Base-by-base conservation (phyloP, 2,888 invertebrate species). In the Eupithecia insigniata region DNA sequence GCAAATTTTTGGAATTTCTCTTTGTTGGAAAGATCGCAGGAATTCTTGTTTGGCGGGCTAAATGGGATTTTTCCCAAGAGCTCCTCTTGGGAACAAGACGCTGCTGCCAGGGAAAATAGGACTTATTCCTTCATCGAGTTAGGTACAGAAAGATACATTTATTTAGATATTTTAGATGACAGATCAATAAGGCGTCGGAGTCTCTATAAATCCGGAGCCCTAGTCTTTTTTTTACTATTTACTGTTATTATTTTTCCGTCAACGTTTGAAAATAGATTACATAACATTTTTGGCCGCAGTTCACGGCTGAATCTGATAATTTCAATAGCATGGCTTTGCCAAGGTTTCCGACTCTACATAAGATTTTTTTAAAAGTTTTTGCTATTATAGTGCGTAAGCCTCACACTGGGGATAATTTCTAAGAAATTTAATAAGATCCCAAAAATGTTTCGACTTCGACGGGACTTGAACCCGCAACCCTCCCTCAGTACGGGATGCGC, bases 1-100 rank as follows among this genome's bases (percentile, higher is more conserved):
- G n/a, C 18, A 4, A n/a, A 62, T 62, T 62, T 62, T 18, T 62
- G 32, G 61, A 62, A 62, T 32, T 34, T 34, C 18, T 32, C 30
- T 62, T 62, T 4, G 61, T n/a, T 60, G 60, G 60, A 60, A 14
- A 60, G 14, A 7, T 30, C 30, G 30, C 16, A 60, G 2, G 18
- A 60, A 16, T 26, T 55, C 55, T 26, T 26, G 10, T 51, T 51
- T 2, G 22, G 0, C 10, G 18, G n/a, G n/a, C n/a, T n/a, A 43
- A 43, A 51, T 22, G 10, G n/a, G 10, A 10, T 22, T 46, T 46
- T 46, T 51, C 22, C 22, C 10, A 51, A n/a, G n/a, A n/a, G 4
- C 14, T 43, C 43, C 7, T 46, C n/a, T 22, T 8, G 10, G 8
- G 46, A 51, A 51, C 34, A 10, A 0, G 46, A 10, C 43, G 43